Evolutionary conservation across 2,888 invertebrate genomes (phyloP).

Genomic region (Ptychoptera albimana): DNA sequence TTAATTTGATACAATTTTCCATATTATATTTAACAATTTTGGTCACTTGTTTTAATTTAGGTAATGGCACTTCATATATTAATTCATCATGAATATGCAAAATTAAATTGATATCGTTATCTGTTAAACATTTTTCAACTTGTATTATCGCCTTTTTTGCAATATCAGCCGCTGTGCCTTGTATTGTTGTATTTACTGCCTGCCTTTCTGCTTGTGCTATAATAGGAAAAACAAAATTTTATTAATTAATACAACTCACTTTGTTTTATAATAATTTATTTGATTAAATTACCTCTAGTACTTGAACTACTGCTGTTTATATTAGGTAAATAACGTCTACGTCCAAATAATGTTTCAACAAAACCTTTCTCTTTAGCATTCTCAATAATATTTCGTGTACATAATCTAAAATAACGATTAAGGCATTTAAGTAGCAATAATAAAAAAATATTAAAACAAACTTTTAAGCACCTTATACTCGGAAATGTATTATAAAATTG

Average conservation of each 20-base stretch:
- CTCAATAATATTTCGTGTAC: slow-evolving; percentile 33
- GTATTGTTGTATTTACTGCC: slow-evolving; percentile 88
- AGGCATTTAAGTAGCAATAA: neutral
- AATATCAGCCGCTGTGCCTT: slow-evolving; percentile 94
- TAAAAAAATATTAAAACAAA: slow-evolving; percentile 20
- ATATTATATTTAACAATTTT: slow-evolving; percentile 55
- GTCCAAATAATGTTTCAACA: slow-evolving; percentile 66
- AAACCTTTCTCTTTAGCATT: slow-evolving; percentile 55
- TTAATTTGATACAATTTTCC: slow-evolving; percentile 58
- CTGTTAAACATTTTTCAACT: slow-evolving; percentile 42
- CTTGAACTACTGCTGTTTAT: slow-evolving; percentile 45
- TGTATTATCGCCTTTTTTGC: slow-evolving; percentile 79
- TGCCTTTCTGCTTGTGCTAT: slow-evolving; percentile 78
- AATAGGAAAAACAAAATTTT: neutral
- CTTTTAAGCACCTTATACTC: slow-evolving; percentile 44
- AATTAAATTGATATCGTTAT: slow-evolving; percentile 44
- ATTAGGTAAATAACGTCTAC: slow-evolving; percentile 61
- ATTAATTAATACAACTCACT: neutral
- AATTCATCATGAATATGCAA: slow-evolving; percentile 94
- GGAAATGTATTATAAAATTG: slow-evolving; percentile 67
- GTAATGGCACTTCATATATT: slow-evolving; percentile 67
- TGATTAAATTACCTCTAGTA: slow-evolving; percentile 38
- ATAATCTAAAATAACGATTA: slow-evolving; percentile 15
- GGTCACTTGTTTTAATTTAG: slow-evolving; percentile 39
- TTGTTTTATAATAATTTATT: neutral